Evolutionary conservation across 2,888 invertebrate species (phyloP).

Genomic region (Dolomedes plantarius): DNA sequence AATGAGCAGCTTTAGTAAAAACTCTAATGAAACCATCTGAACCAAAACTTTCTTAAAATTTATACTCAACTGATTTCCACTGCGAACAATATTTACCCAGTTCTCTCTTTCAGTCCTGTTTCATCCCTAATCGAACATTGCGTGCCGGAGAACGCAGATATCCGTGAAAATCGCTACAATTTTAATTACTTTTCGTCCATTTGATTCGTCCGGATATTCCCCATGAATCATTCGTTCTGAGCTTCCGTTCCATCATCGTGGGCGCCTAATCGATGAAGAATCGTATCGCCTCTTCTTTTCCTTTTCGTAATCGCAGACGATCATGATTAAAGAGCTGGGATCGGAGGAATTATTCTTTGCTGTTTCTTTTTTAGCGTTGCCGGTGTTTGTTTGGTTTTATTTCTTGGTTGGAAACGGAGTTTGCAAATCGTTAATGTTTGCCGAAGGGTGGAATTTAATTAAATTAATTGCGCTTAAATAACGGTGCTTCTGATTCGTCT

Average conservation of each 20-base stretch:
- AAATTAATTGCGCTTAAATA: constrained; percentile 60
- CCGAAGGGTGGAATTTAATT: constrained; percentile 37
- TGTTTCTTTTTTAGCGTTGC: constrained; percentile 9
- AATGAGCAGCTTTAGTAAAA: constrained; percentile 6
- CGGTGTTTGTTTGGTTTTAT: constrained; percentile 24
- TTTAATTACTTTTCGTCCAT: constrained; percentile 72
- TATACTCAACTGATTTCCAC: constrained; percentile 6
- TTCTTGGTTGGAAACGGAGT: constrained; percentile 26
- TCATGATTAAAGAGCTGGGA: constrained; percentile 41
- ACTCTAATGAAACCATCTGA: constrained; percentile 20
- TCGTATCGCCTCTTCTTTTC: constrained; percentile 49
- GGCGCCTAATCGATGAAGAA: constrained; percentile 54
- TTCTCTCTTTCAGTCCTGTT: neutral
- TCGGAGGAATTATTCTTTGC: constrained; percentile 11
- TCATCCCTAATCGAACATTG: constrained; percentile 56
- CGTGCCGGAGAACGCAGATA: constrained; percentile 45
- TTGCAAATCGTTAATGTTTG: constrained; percentile 41
- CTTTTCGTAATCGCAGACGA: constrained; percentile 24
- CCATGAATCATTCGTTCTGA: constrained; percentile 63
- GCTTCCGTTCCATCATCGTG: constrained; percentile 52
- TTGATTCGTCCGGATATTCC: constrained; percentile 69
- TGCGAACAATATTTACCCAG: constrained; percentile 19
- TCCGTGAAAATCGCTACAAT: constrained; percentile 71
- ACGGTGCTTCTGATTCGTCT: neutral
- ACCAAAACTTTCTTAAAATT: neutral